Percentiles rank a stretch among this genome's conserved stretches.
Conservation (phyloP, 2,113 vertebrate species). For the Pogonocichla stellata region DNA sequence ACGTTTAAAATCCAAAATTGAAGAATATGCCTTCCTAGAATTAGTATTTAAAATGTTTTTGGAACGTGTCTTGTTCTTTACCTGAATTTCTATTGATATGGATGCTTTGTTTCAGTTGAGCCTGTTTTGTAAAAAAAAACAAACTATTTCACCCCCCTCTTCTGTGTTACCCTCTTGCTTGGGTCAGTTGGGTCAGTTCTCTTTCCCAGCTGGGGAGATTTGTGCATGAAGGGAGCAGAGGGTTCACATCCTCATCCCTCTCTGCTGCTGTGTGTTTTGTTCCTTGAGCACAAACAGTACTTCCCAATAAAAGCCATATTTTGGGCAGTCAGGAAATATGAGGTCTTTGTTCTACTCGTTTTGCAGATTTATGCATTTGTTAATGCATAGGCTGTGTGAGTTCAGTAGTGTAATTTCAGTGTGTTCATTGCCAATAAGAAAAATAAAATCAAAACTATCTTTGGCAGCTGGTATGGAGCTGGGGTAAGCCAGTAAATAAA, state of each 20-base stretch:
- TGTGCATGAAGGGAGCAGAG: background rate
- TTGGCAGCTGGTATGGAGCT: background rate
- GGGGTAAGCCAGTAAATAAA: background rate
- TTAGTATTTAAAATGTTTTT: background rate
- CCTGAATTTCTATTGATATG: background rate
- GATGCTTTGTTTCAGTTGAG: background rate
- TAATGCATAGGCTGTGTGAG: background rate
- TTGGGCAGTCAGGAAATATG: background rate
- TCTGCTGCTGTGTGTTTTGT: background rate
- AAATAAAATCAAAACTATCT: background rate
- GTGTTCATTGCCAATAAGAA: background rate
- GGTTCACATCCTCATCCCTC: background rate
- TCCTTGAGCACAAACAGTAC: background rate
- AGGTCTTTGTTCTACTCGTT: background rate
- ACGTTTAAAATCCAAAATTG: background rate
- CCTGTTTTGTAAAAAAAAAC: background rate
- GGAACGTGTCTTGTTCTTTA: background rate
- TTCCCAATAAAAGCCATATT: background rate
- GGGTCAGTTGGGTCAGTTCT: background rate
- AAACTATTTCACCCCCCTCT: background rate
- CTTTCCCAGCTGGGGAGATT: background rate
- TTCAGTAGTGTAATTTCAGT: background rate
- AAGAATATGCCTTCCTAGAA: background rate
- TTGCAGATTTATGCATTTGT: background rate
- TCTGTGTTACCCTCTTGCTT: background rate